Evolutionary conservation across 2,797 vertebrate genomes (phyloP).

Genomic region (Spinibarbus caldwelli): DNA sequence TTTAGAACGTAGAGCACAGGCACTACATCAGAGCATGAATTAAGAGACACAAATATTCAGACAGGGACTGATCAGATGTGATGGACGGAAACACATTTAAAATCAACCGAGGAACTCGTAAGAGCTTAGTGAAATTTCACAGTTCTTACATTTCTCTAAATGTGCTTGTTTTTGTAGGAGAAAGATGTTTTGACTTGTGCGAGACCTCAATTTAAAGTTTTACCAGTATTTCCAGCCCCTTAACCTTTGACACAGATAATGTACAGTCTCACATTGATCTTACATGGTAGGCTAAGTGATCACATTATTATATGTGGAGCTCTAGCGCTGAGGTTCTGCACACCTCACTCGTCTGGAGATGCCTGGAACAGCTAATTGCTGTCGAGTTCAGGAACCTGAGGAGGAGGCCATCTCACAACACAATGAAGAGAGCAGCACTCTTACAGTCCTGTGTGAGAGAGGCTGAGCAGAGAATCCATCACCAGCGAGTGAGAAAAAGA

Average conservation of each 20-base stretch:
- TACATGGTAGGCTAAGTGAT: slow-evolving; percentile 27
- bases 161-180: not conserved
- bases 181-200: not conserved
- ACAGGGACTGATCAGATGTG: not conserved
- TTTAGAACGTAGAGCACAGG: not conserved
- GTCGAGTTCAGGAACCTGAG: slow-evolving; percentile 24
- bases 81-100: not conserved
- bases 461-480: slow-evolving; percentile 12
- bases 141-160: not conserved
- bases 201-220: slow-evolving; percentile 20
- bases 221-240: not conserved
- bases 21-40: not conserved
- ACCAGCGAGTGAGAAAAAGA: not conserved
- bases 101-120: not conserved
- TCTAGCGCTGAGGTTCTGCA: not conserved
- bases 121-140: not conserved
- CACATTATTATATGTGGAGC: slow-evolving; percentile 33
- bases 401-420: slow-evolving; percentile 27
- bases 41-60: not conserved
- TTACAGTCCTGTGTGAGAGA: slow-evolving; percentile 22
- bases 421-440: slow-evolving; percentile 25
- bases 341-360: not conserved
- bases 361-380: slow-evolving; percentile 45
- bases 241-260: slow-evolving; percentile 39
- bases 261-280: slow-evolving; percentile 32